Conservation (phyloP, 1,140 invertebrate species). For the Octopus bimaculoides region DNA sequence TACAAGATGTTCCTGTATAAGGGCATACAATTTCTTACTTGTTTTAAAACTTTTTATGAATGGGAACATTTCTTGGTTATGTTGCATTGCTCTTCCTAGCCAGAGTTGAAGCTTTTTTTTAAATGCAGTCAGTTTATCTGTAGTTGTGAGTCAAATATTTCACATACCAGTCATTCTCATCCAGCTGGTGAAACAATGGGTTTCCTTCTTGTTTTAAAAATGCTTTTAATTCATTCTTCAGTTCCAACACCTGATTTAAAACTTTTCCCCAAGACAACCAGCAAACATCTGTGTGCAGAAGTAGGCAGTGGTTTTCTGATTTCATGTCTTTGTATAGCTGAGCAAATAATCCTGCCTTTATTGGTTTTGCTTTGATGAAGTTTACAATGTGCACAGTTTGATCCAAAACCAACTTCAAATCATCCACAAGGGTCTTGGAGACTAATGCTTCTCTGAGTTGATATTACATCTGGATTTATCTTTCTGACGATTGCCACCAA, state of each 20-base stretch:
- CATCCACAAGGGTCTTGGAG: neutral
- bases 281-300: neutral
- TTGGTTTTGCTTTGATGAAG: neutral
- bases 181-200: neutral
- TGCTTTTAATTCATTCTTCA: neutral
- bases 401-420: neutral
- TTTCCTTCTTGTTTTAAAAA: neutral
- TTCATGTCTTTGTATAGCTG: neutral
- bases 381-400: neutral
- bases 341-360: neutral
- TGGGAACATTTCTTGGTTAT: neutral
- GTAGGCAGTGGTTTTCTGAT: neutral
- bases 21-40: neutral
- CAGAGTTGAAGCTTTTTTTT: neutral
- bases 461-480: neutral
- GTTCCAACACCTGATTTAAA: neutral
- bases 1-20: neutral
- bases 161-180: neutral
- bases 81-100: neutral
- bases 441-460: neutral
- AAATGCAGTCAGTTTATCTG: neutral
- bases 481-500: neutral
- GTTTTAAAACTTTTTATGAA: neutral
- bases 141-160: neutral
- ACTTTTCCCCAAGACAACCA: constrained; percentile 3